Evolutionary conservation across 1,140 invertebrate genomes (phyloP), one percentile per base, ranked within the genome.

Genomic region (Zaprionus lachaisei): DNA sequence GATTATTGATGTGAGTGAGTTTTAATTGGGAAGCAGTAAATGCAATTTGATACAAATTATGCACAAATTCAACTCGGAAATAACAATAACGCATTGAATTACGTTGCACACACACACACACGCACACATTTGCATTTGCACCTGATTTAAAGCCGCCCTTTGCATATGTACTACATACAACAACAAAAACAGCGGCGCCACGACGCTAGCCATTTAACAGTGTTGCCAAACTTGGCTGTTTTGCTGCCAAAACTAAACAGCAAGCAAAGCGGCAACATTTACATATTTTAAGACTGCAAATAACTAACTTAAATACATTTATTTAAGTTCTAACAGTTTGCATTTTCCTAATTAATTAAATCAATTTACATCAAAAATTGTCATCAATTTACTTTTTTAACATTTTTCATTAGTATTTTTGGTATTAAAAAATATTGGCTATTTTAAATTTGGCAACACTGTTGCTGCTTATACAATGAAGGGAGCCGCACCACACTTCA

Each of bases 131-230:
- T 15, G 26, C 66, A 65, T 11, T 49, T 47, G n/a, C 54, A 81
- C 79, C 74, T 71, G 77, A 74, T 78, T 65, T 81, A 67, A 41
- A 60, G 60, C 83, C 83, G 81, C 80, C 89, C 79, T 87, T 81
- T 54, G 55, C 58, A 47, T 71, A 37, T 47, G 24, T 38, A 77
- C 67, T 63, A 0, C 9, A 9, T 38, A 61, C 60, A 51, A 37
- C 55, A 72, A 67, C 55, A 75, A 58, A 49, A 83, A 69, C 80
- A 81, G 73, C 80, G 77, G 31, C 80, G 80, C 78, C 81, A 91
- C 89, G 89, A 80, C 71, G 87, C 75, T 77, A 31, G 64, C 61
- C 9, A 11, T 34, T 70, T 66, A 73, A 66, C 68, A 34, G 61
- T 76, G 73, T n/a, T 72, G 68, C 34, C 47, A 47, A 47, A 1